Percentiles rank a stretch among this genome's conserved stretches.
phyloP scores from a whole-genome alignment of 2,888 invertebrate genomes.

The Villa cingulata region DNA sequence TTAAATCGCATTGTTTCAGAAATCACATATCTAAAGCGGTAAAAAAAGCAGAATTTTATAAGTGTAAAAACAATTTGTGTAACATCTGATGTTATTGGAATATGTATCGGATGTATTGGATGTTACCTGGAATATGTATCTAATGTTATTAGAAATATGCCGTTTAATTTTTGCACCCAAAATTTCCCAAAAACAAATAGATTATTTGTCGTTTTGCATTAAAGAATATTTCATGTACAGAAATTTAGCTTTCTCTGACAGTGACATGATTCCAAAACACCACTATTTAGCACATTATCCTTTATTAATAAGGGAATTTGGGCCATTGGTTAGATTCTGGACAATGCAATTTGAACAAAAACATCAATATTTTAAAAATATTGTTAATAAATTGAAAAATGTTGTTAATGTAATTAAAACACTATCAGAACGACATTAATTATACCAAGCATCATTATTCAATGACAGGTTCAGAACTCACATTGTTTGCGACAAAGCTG shows the following conservation, averaged over 20 bases:
- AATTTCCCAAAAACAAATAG: background rate
- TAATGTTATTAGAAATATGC: background rate
- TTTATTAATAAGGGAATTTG: background rate
- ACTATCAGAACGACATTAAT: background rate
- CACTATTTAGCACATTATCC: slow-evolving; percentile 1
- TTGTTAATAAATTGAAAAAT: background rate
- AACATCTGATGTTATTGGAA: background rate
- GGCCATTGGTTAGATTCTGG: background rate
- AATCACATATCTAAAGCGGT: too few relatives aligned
- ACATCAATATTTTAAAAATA: background rate
- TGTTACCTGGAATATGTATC: background rate
- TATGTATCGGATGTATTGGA: background rate
- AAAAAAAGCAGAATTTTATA: too few relatives aligned
- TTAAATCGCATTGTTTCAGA: too few relatives aligned
- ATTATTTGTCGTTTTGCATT: background rate
- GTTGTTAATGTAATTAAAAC: background rate
- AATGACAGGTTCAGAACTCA: background rate
- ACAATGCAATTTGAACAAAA: slow-evolving; percentile 1
- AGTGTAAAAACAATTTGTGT: too few relatives aligned
- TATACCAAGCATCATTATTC: background rate
- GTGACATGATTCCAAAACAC: background rate
- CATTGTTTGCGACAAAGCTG: background rate
- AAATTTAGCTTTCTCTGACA: background rate
- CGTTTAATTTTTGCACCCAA: background rate
- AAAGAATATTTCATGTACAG: background rate